Evolutionary conservation across 2,113 vertebrate species (phyloP).

Genomic region (Spermophilus dauricus): DNA sequence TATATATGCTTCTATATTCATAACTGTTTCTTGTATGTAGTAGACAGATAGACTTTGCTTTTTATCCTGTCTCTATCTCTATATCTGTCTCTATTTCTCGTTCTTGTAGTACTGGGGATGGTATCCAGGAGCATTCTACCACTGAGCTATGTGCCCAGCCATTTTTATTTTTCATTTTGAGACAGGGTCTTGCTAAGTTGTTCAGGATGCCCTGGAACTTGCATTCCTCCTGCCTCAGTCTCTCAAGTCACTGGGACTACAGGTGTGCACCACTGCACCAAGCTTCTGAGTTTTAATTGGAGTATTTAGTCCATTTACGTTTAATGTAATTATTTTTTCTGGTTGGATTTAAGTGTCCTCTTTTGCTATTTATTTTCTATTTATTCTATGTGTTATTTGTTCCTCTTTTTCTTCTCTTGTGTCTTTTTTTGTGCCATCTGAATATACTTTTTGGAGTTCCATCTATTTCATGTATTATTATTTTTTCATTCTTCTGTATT

Average conservation of each 20-base stretch:
- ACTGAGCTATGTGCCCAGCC: no score
- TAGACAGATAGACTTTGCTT: neutral
- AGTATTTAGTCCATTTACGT: no score
- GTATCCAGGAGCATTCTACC: no score
- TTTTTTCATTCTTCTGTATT: neutral
- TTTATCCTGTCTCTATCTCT: neutral
- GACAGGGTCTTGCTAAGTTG: no score
- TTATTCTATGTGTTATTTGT: neutral
- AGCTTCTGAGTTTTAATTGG: no score
- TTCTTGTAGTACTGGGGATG: no score
- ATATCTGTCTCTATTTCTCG: no score
- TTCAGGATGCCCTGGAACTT: no score
- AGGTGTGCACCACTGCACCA: no score
- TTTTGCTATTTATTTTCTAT: neutral
- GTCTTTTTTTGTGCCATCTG: neutral
- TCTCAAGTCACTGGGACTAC: no score
- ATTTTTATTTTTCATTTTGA: no score
- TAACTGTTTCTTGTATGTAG: neutral
- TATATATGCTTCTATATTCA: neutral
- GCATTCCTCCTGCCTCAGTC: no score
- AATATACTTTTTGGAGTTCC: neutral
- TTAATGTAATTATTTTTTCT: neutral
- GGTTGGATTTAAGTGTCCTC: neutral
- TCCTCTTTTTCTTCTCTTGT: neutral
- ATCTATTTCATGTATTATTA: neutral